These are phyloP conservation scores for Ormyrus pomaceus DNA, from an alignment of 2,888 invertebrate genomes.

Conservation along the genomic window DNA sequence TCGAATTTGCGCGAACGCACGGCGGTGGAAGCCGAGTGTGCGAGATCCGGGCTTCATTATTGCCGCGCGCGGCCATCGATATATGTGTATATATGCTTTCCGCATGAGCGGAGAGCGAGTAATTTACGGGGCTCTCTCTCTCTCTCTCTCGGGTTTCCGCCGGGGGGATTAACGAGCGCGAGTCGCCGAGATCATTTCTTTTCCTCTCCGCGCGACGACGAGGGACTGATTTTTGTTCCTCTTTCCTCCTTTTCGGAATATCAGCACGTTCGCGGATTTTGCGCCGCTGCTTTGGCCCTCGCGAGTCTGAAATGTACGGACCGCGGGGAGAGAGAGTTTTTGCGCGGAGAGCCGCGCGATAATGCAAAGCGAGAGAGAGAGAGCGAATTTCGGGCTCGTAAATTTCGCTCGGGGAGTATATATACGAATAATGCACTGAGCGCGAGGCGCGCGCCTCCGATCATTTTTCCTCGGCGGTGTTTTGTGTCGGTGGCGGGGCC, in stretches of 20 bases:
- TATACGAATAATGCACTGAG: too few relatives aligned
- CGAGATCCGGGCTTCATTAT: conserved; percentile 5
- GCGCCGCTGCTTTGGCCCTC: conserved; percentile 49
- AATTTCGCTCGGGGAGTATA: too few relatives aligned
- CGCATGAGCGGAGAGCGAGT: conserved; percentile 65
- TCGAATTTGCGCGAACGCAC: neutral
- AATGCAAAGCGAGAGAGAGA: too few relatives aligned
- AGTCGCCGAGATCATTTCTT: conserved; percentile 33
- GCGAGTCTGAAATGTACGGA: neutral
- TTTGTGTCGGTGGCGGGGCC: neutral
- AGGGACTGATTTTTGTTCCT: neutral
- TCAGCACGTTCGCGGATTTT: conserved; percentile 59
- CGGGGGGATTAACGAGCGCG: conserved; percentile 69
- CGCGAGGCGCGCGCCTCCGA: neutral
- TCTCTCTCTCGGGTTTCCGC: conserved; percentile 66
- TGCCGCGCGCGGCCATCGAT: conserved; percentile 8
- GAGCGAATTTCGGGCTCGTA: too few relatives aligned
- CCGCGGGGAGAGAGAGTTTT: too few relatives aligned
- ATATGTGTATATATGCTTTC: neutral
- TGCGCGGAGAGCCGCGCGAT: too few relatives aligned
- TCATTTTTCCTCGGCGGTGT: conserved; percentile 1
- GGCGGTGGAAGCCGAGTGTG: neutral
- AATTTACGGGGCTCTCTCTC: conserved; percentile 69
- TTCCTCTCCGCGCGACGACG: conserved; percentile 52
- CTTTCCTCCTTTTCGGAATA: conserved; percentile 12